A percentile compares a stretch with the other conserved stretches of the same genome.
Evolutionary conservation across 2,888 invertebrate genomes (phyloP).

Genomic region (Alentia gelatinosa): DNA sequence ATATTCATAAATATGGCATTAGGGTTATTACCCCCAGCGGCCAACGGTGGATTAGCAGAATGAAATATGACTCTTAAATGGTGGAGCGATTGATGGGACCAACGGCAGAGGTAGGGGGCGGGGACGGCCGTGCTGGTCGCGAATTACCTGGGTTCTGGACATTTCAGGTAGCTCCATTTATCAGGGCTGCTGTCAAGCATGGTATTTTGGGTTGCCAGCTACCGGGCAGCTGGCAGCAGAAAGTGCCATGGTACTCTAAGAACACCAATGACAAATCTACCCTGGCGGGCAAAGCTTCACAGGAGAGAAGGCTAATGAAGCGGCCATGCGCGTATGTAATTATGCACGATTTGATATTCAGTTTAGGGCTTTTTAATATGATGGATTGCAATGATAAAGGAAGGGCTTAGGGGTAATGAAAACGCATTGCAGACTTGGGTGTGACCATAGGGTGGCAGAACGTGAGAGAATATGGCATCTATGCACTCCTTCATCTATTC

Average conservation of each 20-base stretch:
- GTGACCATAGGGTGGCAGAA: no score
- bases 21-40: constrained; percentile 5
- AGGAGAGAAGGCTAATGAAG: neutral
- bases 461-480: no score
- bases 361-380: no score
- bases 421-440: no score
- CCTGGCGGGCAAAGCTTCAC: neutral
- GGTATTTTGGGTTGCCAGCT: neutral
- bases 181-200: neutral
- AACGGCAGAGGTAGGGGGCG: neutral
- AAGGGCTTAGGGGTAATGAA: no score
- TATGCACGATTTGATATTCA: no score
- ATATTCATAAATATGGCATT: constrained; percentile 50
- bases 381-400: no score
- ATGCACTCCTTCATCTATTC: no score
- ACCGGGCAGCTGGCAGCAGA: neutral
- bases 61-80: constrained; percentile 46
- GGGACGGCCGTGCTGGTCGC: neutral
- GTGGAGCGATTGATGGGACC: neutral
- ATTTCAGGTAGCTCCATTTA: constrained; percentile 16
- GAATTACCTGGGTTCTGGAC: neutral
- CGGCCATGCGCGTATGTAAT: neutral
- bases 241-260: neutral
- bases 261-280: neutral
- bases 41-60: constrained; percentile 5